A percentile compares a stretch with the other conserved stretches of the same genome.
Evolutionary conservation across 1,140 invertebrate species (phyloP).

Genomic region (Augochlora pura): DNA sequence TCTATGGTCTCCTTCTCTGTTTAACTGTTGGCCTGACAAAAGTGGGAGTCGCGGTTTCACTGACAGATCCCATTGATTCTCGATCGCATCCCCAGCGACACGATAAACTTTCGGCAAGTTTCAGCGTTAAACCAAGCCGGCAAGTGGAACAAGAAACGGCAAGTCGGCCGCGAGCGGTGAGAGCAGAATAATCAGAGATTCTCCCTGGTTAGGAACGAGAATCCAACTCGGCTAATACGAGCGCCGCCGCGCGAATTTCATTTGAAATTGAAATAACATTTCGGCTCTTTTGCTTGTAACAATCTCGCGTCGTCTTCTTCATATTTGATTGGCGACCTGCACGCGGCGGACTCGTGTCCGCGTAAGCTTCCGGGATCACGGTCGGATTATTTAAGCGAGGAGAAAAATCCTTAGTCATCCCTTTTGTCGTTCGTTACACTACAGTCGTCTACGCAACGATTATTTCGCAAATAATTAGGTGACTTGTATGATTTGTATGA

Average conservation of each 20-base stretch:
- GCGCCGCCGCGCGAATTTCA: neutral
- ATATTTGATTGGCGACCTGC: neutral
- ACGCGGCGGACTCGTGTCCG: neutral
- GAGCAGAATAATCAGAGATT: slow-evolving; percentile 6
- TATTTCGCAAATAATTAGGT: too few species aligned
- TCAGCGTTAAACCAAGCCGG: neutral
- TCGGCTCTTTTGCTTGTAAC: neutral
- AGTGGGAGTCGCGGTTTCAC: slow-evolving; percentile 3
- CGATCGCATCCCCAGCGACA: neutral
- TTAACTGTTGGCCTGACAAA: neutral
- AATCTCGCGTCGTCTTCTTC: neutral
- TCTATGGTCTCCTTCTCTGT: neutral
- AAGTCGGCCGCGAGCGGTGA: slow-evolving; percentile 10
- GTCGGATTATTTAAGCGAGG: too few species aligned
- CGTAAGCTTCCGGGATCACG: too few species aligned
- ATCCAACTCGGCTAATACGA: neutral
- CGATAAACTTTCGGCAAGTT: slow-evolving; percentile 14
- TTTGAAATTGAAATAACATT: slow-evolving; percentile 19
- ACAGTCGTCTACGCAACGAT: too few species aligned
- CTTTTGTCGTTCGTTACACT: too few species aligned
- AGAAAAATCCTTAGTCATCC: too few species aligned
- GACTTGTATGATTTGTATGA: too few species aligned
- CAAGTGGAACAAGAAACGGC: slow-evolving; percentile 1
- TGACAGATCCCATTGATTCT: slow-evolving; percentile 26
- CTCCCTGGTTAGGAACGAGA: neutral